Base-by-base conservation (phyloP, 2,888 invertebrate species). In the Pristionchus arcanus region DNA sequence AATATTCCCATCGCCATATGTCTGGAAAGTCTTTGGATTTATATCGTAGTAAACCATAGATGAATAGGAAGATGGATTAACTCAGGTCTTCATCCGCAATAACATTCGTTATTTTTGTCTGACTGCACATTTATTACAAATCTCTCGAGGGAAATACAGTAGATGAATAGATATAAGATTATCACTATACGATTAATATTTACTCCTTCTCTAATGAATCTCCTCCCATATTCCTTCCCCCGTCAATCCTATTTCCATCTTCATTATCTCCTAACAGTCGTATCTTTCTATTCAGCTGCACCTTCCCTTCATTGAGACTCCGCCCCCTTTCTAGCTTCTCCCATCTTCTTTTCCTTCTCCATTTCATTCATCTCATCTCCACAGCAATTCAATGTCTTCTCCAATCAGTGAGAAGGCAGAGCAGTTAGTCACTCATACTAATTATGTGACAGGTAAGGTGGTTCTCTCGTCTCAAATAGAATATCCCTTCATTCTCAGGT, bases 131-230 rank as follows among this genome's bases (percentile, higher is more conserved):
- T 71, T 31, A 71, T 71, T 71, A 71, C 31, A 19, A 71, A 71
- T 71, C 71, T 34, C 71, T 34, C 71, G 11, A 34, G 34, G 71
- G 71, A 34, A 71, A 34, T 31, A 71, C 19, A 31, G 71, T 49
- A 37, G 37, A 49, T 71, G 42, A 77, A 77, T 42, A 77, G 42
- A 21, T 16, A 42, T 21, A 5, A 77, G 77, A 77, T 77, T 37
- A 77, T 77, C 42, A 77, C 77, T 77, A 42, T 77, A 77, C 77
- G 77, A 42, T 42, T 1, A 37, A 25, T 77, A 15, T 77, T 71
- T 77, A n/a, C 42, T 34, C 71, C 77, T 42, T 77, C 25, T n/a
- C 71, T 28, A 31, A 74, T 42, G 9, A 42, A 9, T 34, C 19
- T 42, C 77, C n/a, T 25, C 34, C 77, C 25, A 49, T 16, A 3